Percentiles rank a stretch among this genome's conserved stretches.
Conservation (phyloP, 2,797 vertebrate genomes). For the Nyctibius grandis region DNA sequence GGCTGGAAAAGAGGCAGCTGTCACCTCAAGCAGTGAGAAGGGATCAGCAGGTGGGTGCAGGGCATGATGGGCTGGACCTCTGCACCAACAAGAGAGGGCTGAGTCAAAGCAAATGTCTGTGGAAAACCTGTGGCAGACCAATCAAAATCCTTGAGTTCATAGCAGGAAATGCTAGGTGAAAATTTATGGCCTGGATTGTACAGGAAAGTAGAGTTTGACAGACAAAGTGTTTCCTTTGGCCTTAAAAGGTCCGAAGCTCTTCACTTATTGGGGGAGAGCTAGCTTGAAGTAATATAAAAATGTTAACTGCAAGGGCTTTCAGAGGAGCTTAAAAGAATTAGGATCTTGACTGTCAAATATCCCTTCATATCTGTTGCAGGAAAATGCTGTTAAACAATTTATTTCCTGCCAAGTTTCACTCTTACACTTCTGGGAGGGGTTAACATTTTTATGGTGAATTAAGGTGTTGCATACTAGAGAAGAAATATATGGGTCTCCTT, state of each 20-base stretch:
- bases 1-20: neutral
- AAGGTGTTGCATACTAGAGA: neutral
- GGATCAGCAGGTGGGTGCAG: neutral
- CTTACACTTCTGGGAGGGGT: neutral
- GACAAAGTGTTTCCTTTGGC: neutral
- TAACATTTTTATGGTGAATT: neutral
- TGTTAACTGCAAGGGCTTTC: neutral
- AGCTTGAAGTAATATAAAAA: neutral
- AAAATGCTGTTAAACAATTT: neutral
- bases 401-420: neutral
- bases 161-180: neutral
- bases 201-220: neutral
- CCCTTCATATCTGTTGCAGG: neutral
- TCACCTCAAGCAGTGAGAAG: neutral
- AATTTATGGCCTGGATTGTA: neutral
- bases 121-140: neutral
- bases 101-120: neutral
- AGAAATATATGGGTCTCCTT: neutral
- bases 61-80: neutral
- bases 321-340: neutral
- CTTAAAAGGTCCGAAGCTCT: neutral
- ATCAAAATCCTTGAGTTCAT: neutral
- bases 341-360: neutral
- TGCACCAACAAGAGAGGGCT: neutral
- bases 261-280: neutral